Base-by-base conservation (phyloP, 2,113 vertebrate species). In the Meriones unguiculatus region DNA sequence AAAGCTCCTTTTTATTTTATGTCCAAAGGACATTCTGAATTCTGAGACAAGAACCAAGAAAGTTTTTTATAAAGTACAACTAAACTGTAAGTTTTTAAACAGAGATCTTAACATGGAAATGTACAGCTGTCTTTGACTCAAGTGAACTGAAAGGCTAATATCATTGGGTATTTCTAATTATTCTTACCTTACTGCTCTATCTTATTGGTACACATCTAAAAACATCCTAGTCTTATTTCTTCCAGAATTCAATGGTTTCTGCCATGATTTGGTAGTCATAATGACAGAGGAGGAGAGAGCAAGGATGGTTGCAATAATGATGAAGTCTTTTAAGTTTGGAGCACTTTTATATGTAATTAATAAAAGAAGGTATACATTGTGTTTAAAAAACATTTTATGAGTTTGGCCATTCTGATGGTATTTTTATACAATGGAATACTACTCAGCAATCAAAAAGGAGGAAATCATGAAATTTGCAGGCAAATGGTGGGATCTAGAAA, bases 51-150 rank as follows among this genome's bases (percentile, higher is more conserved):
- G 15, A 92, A 84, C 78, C 81, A 30, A 28, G 41, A 65, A n/a
- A 77, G 24, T 5, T 46, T 46, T 46, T 46, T 46, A 5, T 46
- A 5, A 46, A 97, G 67, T 11, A 1, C 11, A 17, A 2, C 41
- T 73, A 62, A 7, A 4, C 70, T 91, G 86, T 95, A 35, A 94
- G 89, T 88, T 92, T 95, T 76, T 86, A 91, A 95, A 97, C 96
- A 52, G 75, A 97, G 84, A 93, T 87, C 0, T 0, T 94, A 94
- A 93, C 89, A 85, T 41, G 20, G 76, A 81, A 93, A 92, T 35
- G 8, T 20, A 10, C 14, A 38, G 4, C 7, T 54, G 7, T 67
- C 13, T 52, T n/a, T 69, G 32, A n/a, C 12, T 84, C 7, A 38
- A 89, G 30, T 75, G 7, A 24, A n/a, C n/a, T 73, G 69, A 82